Conservation (phyloP, 2,113 vertebrate genomes). For the Calypte anna region DNA sequence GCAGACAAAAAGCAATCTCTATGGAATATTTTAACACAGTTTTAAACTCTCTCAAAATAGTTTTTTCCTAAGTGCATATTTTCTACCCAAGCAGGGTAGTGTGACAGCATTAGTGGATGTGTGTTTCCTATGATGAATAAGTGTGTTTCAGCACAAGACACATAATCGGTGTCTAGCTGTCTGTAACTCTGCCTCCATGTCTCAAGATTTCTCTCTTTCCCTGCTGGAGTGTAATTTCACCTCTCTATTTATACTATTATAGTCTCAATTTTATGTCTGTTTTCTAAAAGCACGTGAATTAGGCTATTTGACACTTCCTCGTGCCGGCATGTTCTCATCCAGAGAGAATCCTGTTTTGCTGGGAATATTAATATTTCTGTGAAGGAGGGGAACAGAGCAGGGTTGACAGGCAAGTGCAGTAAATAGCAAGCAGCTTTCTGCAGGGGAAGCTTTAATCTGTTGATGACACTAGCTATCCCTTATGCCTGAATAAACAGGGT, state of each 20-base stretch:
- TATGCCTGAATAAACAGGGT: neutral
- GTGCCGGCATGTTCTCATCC: neutral
- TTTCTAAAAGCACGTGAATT: neutral
- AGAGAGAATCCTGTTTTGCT: neutral
- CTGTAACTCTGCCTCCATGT: neutral
- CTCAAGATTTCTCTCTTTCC: neutral
- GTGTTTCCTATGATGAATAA: neutral
- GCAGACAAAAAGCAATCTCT: neutral
- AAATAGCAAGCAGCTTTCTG: neutral
- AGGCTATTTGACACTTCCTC: neutral
- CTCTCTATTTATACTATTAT: neutral
- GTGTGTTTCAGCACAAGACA: neutral
- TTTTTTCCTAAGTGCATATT: neutral
- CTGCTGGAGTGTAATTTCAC: conserved; percentile 1
- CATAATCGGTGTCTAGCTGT: neutral
- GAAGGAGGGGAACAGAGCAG: neutral
- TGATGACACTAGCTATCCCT: neutral
- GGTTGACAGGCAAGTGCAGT: neutral
- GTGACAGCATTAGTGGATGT: neutral
- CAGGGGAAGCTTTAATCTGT: neutral
- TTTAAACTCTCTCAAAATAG: neutral
- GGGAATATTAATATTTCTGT: neutral
- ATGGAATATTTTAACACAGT: neutral
- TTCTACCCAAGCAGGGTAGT: neutral
- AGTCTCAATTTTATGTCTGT: neutral